Evolutionary conservation across 2,113 vertebrate genomes (phyloP).

Genomic region (Narcine bancroftii): DNA sequence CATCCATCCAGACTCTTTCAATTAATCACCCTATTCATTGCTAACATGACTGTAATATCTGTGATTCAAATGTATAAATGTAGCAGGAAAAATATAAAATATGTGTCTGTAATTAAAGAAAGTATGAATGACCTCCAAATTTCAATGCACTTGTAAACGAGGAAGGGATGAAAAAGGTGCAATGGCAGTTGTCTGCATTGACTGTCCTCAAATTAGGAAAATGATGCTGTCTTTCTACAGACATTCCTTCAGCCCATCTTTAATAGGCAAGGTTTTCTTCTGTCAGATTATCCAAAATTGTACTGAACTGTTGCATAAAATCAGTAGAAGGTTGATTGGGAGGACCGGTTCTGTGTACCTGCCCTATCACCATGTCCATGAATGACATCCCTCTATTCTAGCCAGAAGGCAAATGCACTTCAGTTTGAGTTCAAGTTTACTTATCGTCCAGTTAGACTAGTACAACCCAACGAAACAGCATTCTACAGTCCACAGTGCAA

Average conservation of each 20-base stretch:
- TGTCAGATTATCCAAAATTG: not conserved
- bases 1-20: not conserved
- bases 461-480: too few relatives aligned
- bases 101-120: not conserved
- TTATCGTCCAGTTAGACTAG: too few relatives aligned
- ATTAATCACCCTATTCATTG: not conserved
- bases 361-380: not conserved
- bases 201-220: not conserved
- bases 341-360: not conserved
- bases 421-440: too few relatives aligned
- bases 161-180: not conserved
- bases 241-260: not conserved
- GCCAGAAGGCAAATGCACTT: too few relatives aligned
- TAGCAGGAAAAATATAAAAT: not conserved
- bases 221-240: not conserved
- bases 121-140: not conserved
- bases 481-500: too few relatives aligned
- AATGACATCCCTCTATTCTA: not conserved
- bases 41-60: not conserved
- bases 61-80: not conserved
- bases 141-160: not conserved
- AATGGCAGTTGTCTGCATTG: not conserved
- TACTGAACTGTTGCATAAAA: not conserved
- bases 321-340: not conserved
- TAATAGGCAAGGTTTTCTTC: not conserved